phyloP scores from a whole-genome alignment of 2,888 invertebrate species.

The Sympetrum striolatum region DNA sequence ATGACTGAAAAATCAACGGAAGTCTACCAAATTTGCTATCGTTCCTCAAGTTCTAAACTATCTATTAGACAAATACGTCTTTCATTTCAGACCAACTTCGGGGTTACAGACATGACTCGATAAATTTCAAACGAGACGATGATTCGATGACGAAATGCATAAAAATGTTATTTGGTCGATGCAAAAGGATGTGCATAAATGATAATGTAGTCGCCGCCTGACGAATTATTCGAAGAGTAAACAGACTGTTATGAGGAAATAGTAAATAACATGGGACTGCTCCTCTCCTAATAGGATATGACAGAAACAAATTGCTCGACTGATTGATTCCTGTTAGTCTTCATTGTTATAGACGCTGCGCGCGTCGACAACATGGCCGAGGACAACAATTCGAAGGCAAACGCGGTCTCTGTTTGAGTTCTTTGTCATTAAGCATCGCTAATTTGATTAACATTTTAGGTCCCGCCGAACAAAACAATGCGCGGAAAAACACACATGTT shows the following conservation, averaged over 20 bases:
- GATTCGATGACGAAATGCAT: background rate
- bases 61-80: too few relatives aligned
- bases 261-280: background rate
- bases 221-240: background rate
- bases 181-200: background rate
- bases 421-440: background rate
- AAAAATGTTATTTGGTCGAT: background rate
- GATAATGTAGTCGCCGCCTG: background rate
- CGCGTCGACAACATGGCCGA: background rate
- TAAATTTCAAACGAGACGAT: background rate
- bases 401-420: background rate
- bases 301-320: background rate
- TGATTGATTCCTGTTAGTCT: slow-evolving; percentile 3
- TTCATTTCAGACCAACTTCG: too few relatives aligned
- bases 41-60: too few relatives aligned
- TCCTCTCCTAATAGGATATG: slow-evolving; percentile 6
- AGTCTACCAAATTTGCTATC: too few relatives aligned
- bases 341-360: background rate
- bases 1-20: too few relatives aligned
- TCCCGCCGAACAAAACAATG: background rate
- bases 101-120: too few relatives aligned
- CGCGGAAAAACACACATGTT: background rate
- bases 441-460: background rate
- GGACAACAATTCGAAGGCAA: background rate
- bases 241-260: background rate